phyloP scores from a whole-genome alignment of 2,888 invertebrate species.

The Adela reaumurella region DNA sequence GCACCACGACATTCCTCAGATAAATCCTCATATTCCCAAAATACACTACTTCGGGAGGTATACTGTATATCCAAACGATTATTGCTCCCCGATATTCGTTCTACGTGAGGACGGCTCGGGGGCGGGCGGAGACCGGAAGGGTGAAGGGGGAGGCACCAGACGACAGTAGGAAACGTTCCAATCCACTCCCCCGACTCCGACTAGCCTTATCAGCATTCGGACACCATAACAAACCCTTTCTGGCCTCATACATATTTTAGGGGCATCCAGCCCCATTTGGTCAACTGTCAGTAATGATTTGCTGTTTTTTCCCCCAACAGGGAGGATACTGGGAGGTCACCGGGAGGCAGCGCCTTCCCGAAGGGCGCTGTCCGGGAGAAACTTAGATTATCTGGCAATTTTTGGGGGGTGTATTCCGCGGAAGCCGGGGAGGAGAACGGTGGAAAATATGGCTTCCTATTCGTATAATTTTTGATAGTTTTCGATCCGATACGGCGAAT shows the following conservation, averaged over 20 bases:
- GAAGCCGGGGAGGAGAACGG: slow-evolving; percentile 41
- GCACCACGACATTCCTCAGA: too few species aligned
- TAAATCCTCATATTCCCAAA: too few species aligned
- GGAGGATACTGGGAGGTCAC: too few species aligned
- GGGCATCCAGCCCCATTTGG: slow-evolving; percentile 47
- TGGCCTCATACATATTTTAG: slow-evolving; percentile 55
- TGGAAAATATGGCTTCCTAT: slow-evolving; percentile 55
- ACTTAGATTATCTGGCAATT: slow-evolving; percentile 54
- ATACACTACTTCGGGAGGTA: too few species aligned
- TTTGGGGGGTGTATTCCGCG: slow-evolving; percentile 34
- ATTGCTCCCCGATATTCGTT: too few species aligned
- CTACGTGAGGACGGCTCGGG: too few species aligned
- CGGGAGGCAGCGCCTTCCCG: slow-evolving; percentile 6
- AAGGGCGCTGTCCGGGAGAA: slow-evolving; percentile 22
- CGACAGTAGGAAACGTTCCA: slow-evolving; percentile 29
- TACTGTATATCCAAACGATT: too few species aligned
- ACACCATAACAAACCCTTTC: slow-evolving; percentile 52
- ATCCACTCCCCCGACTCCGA: slow-evolving; percentile 30
- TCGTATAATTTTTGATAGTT: slow-evolving; percentile 33
- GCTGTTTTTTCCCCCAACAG: slow-evolving; percentile 41
- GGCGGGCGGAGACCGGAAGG: too few species aligned
- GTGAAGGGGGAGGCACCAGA: too few species aligned
- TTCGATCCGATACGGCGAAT: slow-evolving; percentile 18
- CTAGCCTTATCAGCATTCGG: slow-evolving; percentile 57
- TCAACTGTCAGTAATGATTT: slow-evolving; percentile 59